A percentile compares a stretch with the other conserved stretches of the same genome.
phyloP scores from a whole-genome alignment of 2,113 vertebrate genomes.

The Rhegmatorhina hoffmannsi region DNA sequence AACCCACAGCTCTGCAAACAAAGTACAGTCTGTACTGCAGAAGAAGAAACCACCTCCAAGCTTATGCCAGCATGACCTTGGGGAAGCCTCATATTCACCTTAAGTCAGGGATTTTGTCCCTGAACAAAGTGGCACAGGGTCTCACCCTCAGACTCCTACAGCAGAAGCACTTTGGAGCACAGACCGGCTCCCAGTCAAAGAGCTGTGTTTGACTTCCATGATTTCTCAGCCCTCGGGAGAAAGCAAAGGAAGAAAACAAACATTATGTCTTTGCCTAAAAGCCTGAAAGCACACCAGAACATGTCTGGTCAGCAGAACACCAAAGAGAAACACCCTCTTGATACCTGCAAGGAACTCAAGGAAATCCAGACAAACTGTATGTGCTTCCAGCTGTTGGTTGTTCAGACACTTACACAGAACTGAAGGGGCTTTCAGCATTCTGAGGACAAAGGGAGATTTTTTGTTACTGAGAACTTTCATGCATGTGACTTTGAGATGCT shows the following conservation, averaged over 20 bases:
- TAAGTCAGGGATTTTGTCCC: neutral
- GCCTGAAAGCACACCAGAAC: neutral
- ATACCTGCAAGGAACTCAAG: neutral
- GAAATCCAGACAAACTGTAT: neutral
- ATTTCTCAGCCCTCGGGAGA: neutral
- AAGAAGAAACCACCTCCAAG: neutral
- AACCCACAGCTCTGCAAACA: rapidly evolving
- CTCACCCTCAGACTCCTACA: neutral
- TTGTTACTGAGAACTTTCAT: neutral
- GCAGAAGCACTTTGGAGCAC: neutral
- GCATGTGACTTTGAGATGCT: neutral
- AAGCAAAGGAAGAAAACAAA: neutral
- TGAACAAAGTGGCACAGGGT: neutral
- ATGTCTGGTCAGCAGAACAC: neutral
- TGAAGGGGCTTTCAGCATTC: neutral
- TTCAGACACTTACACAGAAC: neutral
- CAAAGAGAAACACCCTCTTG: neutral
- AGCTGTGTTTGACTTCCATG: neutral
- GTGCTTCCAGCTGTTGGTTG: neutral
- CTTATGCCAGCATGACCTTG: neutral
- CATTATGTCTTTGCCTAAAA: neutral
- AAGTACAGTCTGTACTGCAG: neutral
- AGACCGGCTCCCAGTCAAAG: neutral
- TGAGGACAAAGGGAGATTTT: neutral
- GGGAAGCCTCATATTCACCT: neutral